Conservation (phyloP, 2,797 vertebrate genomes). For the Helarctos malayanus region DNA sequence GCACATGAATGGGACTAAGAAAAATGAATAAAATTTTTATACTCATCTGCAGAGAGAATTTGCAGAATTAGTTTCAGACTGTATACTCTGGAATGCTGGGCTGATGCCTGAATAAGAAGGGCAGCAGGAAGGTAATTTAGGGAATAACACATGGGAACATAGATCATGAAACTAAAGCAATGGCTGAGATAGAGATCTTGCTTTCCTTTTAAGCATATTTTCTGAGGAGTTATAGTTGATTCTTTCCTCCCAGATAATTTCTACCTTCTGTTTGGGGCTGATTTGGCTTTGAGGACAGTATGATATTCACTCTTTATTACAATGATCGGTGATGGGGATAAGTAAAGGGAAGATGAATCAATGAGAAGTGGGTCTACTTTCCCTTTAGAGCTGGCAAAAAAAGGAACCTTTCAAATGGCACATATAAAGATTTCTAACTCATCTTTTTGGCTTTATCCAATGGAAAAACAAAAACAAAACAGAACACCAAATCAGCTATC, state of each 20-base stretch:
- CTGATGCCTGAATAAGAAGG: background rate
- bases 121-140: background rate
- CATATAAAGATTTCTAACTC: background rate
- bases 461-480: background rate
- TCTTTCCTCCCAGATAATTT: background rate
- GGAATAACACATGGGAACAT: background rate
- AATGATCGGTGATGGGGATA: background rate
- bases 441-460: background rate
- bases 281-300: background rate
- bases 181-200: background rate
- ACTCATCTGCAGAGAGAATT: background rate
- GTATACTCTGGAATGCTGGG: background rate
- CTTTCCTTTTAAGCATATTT: background rate
- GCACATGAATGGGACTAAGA: background rate
- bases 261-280: background rate
- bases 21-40: background rate
- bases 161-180: background rate
- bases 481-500: background rate
- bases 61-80: background rate
- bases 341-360: background rate
- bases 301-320: background rate
- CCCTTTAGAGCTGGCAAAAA: background rate
- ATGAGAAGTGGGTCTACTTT: background rate
- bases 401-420: background rate
- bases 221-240: background rate